Conservation (phyloP, 2,888 invertebrate species). For the Coremacera marginata region DNA sequence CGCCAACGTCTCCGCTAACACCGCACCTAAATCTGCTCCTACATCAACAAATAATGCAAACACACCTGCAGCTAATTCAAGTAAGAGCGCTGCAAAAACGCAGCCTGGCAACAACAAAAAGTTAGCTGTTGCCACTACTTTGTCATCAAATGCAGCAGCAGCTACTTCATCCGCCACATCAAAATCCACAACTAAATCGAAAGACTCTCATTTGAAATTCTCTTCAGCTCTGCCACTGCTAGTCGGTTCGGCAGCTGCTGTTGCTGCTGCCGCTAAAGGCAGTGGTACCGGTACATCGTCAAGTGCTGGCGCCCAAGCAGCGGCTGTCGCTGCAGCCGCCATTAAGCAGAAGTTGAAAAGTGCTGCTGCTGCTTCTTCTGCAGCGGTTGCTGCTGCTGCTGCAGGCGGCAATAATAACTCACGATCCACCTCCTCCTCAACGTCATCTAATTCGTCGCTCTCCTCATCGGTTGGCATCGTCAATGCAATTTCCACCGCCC, state of each 20-base stretch:
- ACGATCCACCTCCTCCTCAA: conserved; percentile 61
- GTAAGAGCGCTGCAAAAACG: conserved; percentile 36
- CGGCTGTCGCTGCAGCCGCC: conserved; percentile 57
- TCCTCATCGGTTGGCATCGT: conserved; percentile 65
- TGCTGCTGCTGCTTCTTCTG: conserved; percentile 52
- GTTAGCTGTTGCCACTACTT: conserved; percentile 40
- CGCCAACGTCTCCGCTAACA: conserved; percentile 45
- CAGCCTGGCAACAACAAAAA: conserved; percentile 47
- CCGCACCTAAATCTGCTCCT: conserved; percentile 44
- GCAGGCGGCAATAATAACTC: conserved; percentile 46
- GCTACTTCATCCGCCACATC: conserved; percentile 41
- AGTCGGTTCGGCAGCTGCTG: conserved; percentile 62
- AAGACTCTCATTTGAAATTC: conserved; percentile 60
- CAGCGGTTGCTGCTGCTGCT: conserved; percentile 54
- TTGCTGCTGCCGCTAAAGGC: conserved; percentile 58
- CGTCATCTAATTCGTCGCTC: conserved; percentile 64
- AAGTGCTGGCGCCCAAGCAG: conserved; percentile 49
- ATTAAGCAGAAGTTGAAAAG: conserved; percentile 61
- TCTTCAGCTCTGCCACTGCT: conserved; percentile 57
- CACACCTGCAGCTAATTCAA: conserved; percentile 41
- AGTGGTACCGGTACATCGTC: conserved; percentile 48
- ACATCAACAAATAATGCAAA: conserved; percentile 44
- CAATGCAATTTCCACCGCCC: conserved; percentile 63
- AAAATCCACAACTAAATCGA: conserved; percentile 49
- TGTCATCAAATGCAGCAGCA: conserved; percentile 36